Conservation (phyloP, 2,797 vertebrate genomes). For the Rallus crepitans region DNA sequence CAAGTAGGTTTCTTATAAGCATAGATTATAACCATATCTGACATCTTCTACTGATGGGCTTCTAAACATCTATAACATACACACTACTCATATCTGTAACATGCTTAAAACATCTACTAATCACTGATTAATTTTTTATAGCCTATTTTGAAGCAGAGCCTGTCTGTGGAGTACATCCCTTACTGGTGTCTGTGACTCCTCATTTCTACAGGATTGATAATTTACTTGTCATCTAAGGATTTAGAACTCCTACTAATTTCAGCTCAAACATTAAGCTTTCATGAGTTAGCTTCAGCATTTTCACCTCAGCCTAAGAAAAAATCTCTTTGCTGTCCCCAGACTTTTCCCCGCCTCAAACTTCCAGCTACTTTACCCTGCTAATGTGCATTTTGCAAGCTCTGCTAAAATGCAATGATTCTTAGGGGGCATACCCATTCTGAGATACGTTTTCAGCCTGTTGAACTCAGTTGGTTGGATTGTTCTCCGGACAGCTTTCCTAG, state of each 20-base stretch:
- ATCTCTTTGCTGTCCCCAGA: not conserved
- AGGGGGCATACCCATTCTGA: not conserved
- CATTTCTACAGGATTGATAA: not conserved
- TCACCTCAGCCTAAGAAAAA: not conserved
- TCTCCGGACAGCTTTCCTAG: not conserved
- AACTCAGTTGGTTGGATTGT: not conserved
- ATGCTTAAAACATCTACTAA: conserved; percentile 65
- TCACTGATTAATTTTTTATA: conserved; percentile 66
- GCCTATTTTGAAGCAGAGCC: conserved; percentile 29
- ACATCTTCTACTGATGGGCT: conserved; percentile 64
- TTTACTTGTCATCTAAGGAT: not conserved
- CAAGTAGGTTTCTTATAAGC: conserved; percentile 63
- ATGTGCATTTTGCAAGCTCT: not conserved
- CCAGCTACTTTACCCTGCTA: not conserved
- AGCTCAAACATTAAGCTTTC: not conserved
- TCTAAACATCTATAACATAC: conserved; percentile 63
- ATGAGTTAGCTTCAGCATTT: not conserved
- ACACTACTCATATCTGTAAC: conserved; percentile 72
- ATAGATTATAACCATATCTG: conserved; percentile 61
- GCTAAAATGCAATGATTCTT: not conserved
- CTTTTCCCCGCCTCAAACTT: not conserved
- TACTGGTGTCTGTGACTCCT: not conserved
- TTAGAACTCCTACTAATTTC: not conserved
- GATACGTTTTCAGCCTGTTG: not conserved
- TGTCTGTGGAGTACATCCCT: not conserved